phyloP scores from a whole-genome alignment of 2,888 invertebrate species.

The Leptothorax acervorum region DNA sequence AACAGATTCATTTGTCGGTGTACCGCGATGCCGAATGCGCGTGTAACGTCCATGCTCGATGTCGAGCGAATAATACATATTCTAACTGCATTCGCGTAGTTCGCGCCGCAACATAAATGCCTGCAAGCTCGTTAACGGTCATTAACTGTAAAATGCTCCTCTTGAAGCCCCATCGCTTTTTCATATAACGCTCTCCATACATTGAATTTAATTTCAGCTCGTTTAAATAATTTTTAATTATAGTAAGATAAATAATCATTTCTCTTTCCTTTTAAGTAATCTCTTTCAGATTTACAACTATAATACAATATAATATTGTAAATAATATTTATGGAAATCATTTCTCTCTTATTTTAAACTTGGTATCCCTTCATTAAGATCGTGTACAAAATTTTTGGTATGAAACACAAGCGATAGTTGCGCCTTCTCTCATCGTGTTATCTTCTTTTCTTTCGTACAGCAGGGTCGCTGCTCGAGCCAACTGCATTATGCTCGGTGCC shows the following conservation, averaged over 20 bases:
- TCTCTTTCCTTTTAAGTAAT: background rate
- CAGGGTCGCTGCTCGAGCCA: background rate
- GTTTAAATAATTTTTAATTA: background rate
- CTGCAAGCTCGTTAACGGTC: slow-evolving; percentile 26
- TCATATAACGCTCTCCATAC: background rate
- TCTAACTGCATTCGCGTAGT: slow-evolving; percentile 28
- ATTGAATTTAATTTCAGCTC: background rate
- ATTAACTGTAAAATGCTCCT: slow-evolving; percentile 23
- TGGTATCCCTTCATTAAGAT: background rate
- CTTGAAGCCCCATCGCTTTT: background rate
- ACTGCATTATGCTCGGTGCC: background rate
- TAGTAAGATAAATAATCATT: background rate
- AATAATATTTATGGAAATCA: background rate
- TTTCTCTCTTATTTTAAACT: background rate
- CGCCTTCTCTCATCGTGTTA: background rate
- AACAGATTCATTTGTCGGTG: slow-evolving; percentile 13
- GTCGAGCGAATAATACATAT: background rate
- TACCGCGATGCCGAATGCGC: background rate
- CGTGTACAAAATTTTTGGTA: background rate
- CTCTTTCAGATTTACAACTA: background rate
- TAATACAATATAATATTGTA: background rate
- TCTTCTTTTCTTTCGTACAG: background rate
- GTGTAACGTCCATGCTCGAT: background rate
- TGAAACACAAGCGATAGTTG: background rate
- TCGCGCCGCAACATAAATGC: slow-evolving; percentile 38